These are phyloP conservation scores for Telmatherina bonti DNA, from an alignment of 2,797 vertebrate species.

Conservation along the genomic window DNA sequence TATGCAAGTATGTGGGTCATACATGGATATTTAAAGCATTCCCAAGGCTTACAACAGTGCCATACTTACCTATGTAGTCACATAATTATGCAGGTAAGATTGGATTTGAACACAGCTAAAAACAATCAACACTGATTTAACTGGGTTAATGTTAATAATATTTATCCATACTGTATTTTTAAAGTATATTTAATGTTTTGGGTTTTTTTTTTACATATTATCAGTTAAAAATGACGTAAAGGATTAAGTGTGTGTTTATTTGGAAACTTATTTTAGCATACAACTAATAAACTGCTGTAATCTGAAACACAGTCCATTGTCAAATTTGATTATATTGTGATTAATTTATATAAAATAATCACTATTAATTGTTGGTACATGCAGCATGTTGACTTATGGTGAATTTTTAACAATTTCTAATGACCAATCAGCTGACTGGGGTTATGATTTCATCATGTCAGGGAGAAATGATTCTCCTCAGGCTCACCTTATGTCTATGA, in stretches of 20 bases:
- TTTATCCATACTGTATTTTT: not conserved
- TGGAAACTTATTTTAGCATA: conserved; percentile 29
- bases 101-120: not conserved
- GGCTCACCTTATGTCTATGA: not conserved
- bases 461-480: conserved; percentile 16
- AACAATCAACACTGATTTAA: not conserved
- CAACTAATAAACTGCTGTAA: conserved; percentile 50
- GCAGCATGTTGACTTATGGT: conserved; percentile 11
- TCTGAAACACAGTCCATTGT: conserved; percentile 34
- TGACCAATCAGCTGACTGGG: conserved; percentile 30
- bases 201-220: not conserved
- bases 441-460: conserved; percentile 38
- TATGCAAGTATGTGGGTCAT: not conserved
- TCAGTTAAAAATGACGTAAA: not conserved
- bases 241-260: conserved; percentile 16
- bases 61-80: not conserved
- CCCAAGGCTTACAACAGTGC: not conserved
- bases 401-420: conserved; percentile 54
- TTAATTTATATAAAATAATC: conserved; percentile 55
- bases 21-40: not conserved
- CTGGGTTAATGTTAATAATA: not conserved
- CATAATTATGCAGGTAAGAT: not conserved
- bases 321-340: conserved; percentile 34
- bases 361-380: conserved; percentile 58
- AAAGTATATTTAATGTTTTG: conserved; percentile 1